Base-by-base conservation (phyloP, 2,113 vertebrate species). In the Lepisosteus osseus region DNA sequence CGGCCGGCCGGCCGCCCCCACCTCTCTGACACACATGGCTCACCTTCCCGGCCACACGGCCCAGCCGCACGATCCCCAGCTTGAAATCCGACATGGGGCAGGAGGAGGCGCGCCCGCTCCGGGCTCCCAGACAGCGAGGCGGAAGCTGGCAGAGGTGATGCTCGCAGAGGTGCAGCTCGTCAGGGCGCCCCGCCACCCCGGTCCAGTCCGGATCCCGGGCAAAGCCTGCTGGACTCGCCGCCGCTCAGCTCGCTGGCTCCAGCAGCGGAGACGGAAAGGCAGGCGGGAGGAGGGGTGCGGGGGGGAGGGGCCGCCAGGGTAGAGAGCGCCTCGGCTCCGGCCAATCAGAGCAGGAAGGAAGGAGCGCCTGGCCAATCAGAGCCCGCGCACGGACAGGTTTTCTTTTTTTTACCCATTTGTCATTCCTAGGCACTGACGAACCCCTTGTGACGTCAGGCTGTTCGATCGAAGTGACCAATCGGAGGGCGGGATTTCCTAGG, bases 1-100 rank as follows among this genome's bases (percentile, higher is more conserved):
- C 29, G 29, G 29, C 29, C 29, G 29, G 29, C 29, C 29, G 29
- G 42, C 56, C 7, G 1, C 84, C 86, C 87, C 84, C 77, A 79
- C 83, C 85, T 82, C 76, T 63, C 67, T 62, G 79, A 78, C 85
- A 87, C 91, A 93, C 91, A 93, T 93, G 91, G 90, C 86, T 85
- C 93, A 97, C 95, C 95, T 97, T 97, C 87, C 95, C 95, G 87
- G 95, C 95, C 92, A 97, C 95, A 90, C 95, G 95, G 92, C 95
- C 95, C 86, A 97, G 95, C 84, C 95, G 94, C 77, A 97, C 95
- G 86, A 96, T 97, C 77, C 95, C 95, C 72, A 97, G 89, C 91
- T 97, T 96, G 88, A 97, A 96, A 86, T 97, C 95, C 86, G 95
- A 96, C 95, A 96, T 96, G 91, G 85, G 63, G 85, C 73, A 74